Conservation (phyloP, 1,140 invertebrate species). For the Caenorhabditis elegans region WBcel235 BX284605.5:2840001-2840500, state of each 20-base stretch:
- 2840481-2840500: too few relatives aligned
- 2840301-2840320: too few relatives aligned
- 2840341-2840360: too few relatives aligned
- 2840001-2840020: neutral
- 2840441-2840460: too few relatives aligned
- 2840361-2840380: too few relatives aligned
- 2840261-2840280: neutral
- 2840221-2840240: neutral
- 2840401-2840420: too few relatives aligned
- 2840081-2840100: neutral
- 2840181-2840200: neutral
- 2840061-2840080: neutral
- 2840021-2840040: neutral
- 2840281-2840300: too few relatives aligned
- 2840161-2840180: neutral
- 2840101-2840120: neutral
- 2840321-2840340: too few relatives aligned
- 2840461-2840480: too few relatives aligned
- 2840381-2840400: too few relatives aligned
- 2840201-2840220: neutral
- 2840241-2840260: neutral
- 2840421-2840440: too few relatives aligned
- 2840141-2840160: neutral
- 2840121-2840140: neutral
- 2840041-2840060: neutral